Base-by-base conservation (phyloP, 2,888 invertebrate species). In the Microplitis manilae region DNA sequence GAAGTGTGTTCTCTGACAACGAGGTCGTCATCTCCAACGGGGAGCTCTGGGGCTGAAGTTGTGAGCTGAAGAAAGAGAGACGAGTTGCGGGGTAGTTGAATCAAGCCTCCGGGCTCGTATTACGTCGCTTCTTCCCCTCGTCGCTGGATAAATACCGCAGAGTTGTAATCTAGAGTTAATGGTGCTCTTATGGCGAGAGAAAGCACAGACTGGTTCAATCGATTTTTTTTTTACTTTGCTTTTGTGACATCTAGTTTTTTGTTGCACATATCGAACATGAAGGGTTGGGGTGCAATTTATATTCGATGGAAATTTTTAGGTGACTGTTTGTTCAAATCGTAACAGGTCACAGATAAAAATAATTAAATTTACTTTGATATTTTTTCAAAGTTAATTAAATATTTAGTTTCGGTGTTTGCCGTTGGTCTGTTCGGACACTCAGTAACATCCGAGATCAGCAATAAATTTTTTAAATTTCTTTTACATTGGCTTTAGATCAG, bases 161-260 rank as follows among this genome's bases (percentile, higher is more conserved):
- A 84, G 83, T 83, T 86, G 85, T 87, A 87, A 87, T 87, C 87
- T 86, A 86, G 84, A 86, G 86, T 87, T 87, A 87, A 87, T 86
- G 86, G 86, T 86, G 83, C 85, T 87, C 84, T 79, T 60, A 79
- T 81, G 77, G 79, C 69, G 79, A 73, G 39, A 65, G 73, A 74
- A 75, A 62, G 61, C 70, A 71, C 70, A 68, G 61, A 67, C 17
- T n/a, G 38, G 13, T 20, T 67, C 38, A n/a, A 17, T 59, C 30
- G 60, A 30, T 72, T 60, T 40, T 60, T 64, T 64, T 17, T 64
- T 64, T 8, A 6, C 8, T 8, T 17, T 20, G 20, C 64, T 64
- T 64, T 72, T 6, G 15, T n/a, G 13, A 68, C 38, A 39, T 68
- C 9, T 8, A 20, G 59, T 59, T 17, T 64, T n/a, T 64, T 30